phyloP scores from a whole-genome alignment of 2,113 vertebrate genomes.

The Diadophis punctatus region DNA sequence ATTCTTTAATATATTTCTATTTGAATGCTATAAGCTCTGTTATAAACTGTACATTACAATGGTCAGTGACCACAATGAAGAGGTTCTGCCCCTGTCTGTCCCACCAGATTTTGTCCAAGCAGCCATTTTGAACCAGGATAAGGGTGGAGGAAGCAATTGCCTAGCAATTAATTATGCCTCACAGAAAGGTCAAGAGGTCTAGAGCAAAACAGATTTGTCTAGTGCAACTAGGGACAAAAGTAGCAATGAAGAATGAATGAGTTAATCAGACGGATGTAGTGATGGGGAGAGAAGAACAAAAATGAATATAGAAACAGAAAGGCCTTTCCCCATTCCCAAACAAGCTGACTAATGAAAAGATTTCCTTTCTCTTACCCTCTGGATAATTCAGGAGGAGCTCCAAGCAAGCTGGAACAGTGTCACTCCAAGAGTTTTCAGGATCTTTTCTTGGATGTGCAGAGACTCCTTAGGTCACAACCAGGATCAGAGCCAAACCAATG shows the following conservation, averaged over 20 bases:
- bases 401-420: background rate
- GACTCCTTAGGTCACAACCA: constrained; percentile 14
- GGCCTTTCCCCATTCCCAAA: background rate
- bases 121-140: background rate
- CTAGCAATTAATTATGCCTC: background rate
- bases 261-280: background rate
- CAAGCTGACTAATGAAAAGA: background rate
- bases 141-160: background rate
- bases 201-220: background rate
- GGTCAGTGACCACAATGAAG: background rate
- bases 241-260: background rate
- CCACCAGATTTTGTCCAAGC: background rate
- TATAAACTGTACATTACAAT: background rate
- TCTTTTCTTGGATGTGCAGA: constrained; percentile 13
- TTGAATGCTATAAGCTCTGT: background rate
- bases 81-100: background rate
- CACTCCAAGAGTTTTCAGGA: background rate
- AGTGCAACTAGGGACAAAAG: background rate
- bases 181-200: background rate
- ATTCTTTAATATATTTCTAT: background rate
- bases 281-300: background rate
- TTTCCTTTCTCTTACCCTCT: constrained; percentile 29
- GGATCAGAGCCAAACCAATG: constrained; percentile 19
- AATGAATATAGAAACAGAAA: background rate
- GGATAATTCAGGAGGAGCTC: background rate